These are phyloP conservation scores for Leptodirus hochenwartii DNA, from an alignment of 2,888 invertebrate genomes.

Conservation along the genomic window DNA sequence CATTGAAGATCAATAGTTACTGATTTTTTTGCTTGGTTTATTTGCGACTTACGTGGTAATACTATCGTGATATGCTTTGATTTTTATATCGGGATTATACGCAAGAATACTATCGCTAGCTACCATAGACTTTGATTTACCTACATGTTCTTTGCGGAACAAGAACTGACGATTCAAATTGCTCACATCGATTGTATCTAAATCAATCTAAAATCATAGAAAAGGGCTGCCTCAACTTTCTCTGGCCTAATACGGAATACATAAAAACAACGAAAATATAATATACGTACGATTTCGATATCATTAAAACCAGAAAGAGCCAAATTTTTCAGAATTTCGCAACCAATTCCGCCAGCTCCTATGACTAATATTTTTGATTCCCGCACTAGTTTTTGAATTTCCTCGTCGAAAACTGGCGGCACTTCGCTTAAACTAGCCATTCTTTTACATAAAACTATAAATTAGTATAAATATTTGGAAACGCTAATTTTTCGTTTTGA, in stretches of 20 bases:
- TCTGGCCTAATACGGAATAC: slow-evolving; percentile 6
- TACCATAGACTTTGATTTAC: slow-evolving; percentile 87
- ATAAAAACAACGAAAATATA: slow-evolving; percentile 6
- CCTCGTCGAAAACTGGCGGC: slow-evolving; percentile 4
- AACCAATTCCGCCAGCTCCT: slow-evolving; percentile 98
- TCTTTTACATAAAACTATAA: no score
- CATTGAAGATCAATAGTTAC: slow-evolving; percentile 7
- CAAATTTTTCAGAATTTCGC: slow-evolving; percentile 94
- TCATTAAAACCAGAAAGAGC: slow-evolving; percentile 84
- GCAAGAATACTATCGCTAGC: slow-evolving; percentile 75
- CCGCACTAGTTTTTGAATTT: slow-evolving; percentile 34
- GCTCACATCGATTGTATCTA: slow-evolving; percentile 98
- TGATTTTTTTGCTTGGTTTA: not conserved
- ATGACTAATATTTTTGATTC: slow-evolving; percentile 67
- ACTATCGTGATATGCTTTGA: slow-evolving; percentile 82
- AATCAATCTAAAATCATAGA: slow-evolving; percentile 67
- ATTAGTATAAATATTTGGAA: no score
- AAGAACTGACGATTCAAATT: slow-evolving; percentile 97
- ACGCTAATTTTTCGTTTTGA: no score
- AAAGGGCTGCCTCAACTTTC: no score
- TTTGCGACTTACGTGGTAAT: slow-evolving; percentile 57
- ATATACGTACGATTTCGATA: slow-evolving; percentile 74
- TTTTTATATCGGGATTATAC: slow-evolving; percentile 78
- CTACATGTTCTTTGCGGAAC: slow-evolving; percentile 97
- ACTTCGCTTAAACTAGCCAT: not conserved